Evolutionary conservation across 1,140 invertebrate species (phyloP).

Genomic region (Aleiodes sp.): DNA sequence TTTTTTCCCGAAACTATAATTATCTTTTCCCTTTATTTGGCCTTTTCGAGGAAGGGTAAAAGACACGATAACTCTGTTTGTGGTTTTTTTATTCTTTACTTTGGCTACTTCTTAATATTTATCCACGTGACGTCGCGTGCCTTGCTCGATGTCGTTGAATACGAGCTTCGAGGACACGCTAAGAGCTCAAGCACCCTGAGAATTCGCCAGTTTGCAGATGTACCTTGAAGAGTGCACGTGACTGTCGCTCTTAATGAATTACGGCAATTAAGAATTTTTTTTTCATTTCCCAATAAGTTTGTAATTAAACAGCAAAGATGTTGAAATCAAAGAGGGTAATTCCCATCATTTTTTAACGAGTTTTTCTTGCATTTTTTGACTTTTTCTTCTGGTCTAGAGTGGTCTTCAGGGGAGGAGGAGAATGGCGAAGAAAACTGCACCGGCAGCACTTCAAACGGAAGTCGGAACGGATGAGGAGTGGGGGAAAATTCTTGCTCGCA

Average conservation of each 20-base stretch:
- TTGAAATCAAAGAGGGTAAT: conserved; percentile 52
- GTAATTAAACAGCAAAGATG: conserved; percentile 40
- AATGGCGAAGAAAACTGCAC: conserved; percentile 77
- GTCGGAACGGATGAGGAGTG: conserved; percentile 89
- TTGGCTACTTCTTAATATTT: conserved; percentile 22
- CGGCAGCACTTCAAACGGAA: conserved; percentile 81
- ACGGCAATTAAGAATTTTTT: too few species aligned
- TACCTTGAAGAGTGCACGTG: neutral
- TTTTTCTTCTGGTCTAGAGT: conserved; percentile 37
- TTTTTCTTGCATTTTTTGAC: conserved; percentile 8
- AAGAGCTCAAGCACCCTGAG: conserved; percentile 15
- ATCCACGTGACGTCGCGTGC: conserved; percentile 33
- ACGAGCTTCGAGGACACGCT: conserved; percentile 10
- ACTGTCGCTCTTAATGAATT: conserved; percentile 4
- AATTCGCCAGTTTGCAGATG: neutral
- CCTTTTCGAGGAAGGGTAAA: neutral
- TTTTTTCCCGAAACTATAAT: neutral
- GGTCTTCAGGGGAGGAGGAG: conserved; percentile 46
- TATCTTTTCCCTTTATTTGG: neutral
- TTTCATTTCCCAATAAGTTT: neutral
- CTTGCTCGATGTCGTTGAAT: conserved; percentile 25
- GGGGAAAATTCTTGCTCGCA: conserved; percentile 79
- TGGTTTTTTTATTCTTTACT: neutral
- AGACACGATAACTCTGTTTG: too few species aligned
- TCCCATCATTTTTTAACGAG: neutral